A percentile compares a stretch with the other conserved stretches of the same genome.
Evolutionary conservation across 2,888 invertebrate species (phyloP).

Genomic region (Drosophila diplacantha): DNA sequence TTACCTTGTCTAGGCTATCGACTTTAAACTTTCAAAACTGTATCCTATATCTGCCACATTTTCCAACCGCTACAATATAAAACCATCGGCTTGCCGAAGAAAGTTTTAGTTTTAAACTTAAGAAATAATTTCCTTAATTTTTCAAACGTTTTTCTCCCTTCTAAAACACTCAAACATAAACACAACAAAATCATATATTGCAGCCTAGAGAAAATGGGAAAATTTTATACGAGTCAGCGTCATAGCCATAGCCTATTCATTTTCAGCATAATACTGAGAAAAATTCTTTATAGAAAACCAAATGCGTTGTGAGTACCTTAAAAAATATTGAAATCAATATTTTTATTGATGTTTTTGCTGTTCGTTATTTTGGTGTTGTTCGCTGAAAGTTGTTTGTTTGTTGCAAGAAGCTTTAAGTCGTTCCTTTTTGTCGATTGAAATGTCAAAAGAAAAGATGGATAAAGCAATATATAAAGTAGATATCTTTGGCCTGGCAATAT

Average conservation of each 20-base stretch:
- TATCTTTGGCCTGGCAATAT: constrained; percentile 11
- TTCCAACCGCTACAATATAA: too few relatives aligned
- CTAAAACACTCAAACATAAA: constrained; percentile 5
- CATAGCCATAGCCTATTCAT: constrained; percentile 68
- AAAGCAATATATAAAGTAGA: neutral
- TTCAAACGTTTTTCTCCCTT: neutral
- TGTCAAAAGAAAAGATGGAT: constrained; percentile 6
- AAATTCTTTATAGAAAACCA: constrained; percentile 70
- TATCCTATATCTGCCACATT: too few relatives aligned
- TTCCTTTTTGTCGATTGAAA: constrained; percentile 23
- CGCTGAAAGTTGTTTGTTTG: constrained; percentile 27
- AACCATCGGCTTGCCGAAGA: too few relatives aligned
- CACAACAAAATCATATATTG: constrained; percentile 37
- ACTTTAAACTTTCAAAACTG: too few relatives aligned
- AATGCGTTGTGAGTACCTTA: constrained; percentile 70
- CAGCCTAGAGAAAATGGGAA: constrained; percentile 56
- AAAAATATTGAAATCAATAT: neutral
- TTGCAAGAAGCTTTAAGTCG: constrained; percentile 18
- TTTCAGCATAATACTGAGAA: constrained; percentile 70
- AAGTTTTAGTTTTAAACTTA: neutral
- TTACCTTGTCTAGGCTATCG: too few relatives aligned
- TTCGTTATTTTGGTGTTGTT: constrained; percentile 26
- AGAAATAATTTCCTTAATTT: neutral
- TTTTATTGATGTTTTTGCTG: constrained; percentile 27
- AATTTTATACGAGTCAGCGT: constrained; percentile 52